phyloP scores from a whole-genome alignment of 2,888 invertebrate genomes.

The Drosophila maculinotata region DNA sequence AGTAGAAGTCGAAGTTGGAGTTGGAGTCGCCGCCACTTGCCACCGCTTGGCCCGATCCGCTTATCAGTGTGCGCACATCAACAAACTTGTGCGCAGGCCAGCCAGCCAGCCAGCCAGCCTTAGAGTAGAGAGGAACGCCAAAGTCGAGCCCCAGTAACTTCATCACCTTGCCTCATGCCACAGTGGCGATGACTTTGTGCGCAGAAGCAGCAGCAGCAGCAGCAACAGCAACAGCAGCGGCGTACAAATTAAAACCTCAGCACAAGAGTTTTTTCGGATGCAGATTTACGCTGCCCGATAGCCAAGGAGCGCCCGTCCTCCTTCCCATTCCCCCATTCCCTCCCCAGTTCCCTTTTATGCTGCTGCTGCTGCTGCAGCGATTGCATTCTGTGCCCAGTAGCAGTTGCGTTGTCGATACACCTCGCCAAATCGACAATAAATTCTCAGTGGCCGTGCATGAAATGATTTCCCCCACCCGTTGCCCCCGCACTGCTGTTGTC shows the following conservation, averaged over 20 bases:
- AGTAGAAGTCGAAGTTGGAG: constrained; percentile 32
- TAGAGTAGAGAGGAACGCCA: constrained; percentile 17
- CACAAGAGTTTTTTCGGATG: constrained; percentile 66
- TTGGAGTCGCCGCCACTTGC: constrained; percentile 55
- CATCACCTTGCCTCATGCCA: constrained; percentile 68
- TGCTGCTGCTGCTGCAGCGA: constrained; percentile 7
- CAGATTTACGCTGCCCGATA: constrained; percentile 74
- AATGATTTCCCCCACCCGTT: constrained; percentile 31
- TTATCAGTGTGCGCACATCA: constrained; percentile 76
- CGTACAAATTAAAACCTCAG: constrained; percentile 82
- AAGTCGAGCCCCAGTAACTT: constrained; percentile 61
- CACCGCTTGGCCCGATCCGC: constrained; percentile 51
- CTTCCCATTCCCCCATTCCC: neutral
- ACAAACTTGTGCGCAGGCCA: constrained; percentile 54
- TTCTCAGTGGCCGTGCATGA: constrained; percentile 80
- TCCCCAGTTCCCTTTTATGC: neutral
- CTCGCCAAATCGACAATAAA: constrained; percentile 85
- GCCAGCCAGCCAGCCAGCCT: constrained; percentile 7
- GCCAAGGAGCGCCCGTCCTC: constrained; percentile 41
- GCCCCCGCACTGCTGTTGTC: neutral
- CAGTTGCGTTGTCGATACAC: constrained; percentile 85
- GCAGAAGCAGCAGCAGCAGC: constrained; percentile 53
- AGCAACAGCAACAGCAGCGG: constrained; percentile 27
- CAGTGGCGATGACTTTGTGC: constrained; percentile 42
- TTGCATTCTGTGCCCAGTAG: constrained; percentile 84